Conservation (phyloP, 2,113 vertebrate species). For the Gulo gulo region DNA sequence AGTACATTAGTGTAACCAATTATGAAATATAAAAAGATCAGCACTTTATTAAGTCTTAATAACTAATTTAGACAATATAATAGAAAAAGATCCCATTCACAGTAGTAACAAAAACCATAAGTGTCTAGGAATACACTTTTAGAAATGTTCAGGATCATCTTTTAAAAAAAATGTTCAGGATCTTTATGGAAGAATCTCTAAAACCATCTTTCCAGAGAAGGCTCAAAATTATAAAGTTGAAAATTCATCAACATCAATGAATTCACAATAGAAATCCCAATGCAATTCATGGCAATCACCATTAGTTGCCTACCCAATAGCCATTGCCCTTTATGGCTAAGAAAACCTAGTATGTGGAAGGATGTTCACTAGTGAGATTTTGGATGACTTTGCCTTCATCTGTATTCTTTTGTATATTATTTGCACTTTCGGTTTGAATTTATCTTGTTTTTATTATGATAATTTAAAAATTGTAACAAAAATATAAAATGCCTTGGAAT, state of each 20-base stretch:
- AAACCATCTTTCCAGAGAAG: background rate
- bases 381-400: background rate
- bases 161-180: background rate
- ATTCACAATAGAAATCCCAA: background rate
- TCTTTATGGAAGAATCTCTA: background rate
- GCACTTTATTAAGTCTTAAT: background rate
- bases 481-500: background rate
- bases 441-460: background rate
- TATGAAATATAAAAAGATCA: background rate
- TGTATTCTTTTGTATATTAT: background rate
- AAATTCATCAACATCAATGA: background rate
- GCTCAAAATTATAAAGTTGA: background rate
- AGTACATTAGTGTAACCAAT: background rate
- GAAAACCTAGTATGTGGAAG: background rate
- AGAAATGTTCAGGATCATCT: background rate
- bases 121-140: background rate
- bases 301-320: background rate
- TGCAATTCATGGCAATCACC: background rate
- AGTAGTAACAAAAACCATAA: background rate
- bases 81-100: background rate
- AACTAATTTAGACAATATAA: background rate
- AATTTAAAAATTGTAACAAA: conserved; percentile 3
- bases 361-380: background rate
- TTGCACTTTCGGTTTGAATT: background rate
- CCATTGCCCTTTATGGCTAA: background rate